Conservation (phyloP, 1,140 invertebrate genomes). For the Drosophila tristis region DNA sequence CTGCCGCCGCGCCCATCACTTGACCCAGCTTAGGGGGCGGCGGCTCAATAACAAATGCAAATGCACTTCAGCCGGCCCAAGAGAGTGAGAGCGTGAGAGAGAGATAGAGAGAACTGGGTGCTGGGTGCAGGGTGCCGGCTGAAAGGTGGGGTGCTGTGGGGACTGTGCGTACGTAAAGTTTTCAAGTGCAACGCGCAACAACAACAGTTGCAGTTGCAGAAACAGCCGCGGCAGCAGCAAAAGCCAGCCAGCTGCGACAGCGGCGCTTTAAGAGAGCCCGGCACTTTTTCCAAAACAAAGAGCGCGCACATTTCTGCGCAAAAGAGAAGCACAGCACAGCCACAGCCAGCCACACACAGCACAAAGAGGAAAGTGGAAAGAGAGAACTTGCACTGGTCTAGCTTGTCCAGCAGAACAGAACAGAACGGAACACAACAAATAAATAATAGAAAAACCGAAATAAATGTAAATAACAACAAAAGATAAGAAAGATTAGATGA, state of each 20-base stretch:
- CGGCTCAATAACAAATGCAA: constrained; percentile 48
- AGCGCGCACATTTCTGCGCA: constrained; percentile 73
- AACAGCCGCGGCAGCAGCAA: constrained; percentile 9
- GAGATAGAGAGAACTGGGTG: neutral
- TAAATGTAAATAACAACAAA: constrained; percentile 3
- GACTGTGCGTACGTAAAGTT: constrained; percentile 66
- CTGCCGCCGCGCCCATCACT: constrained; percentile 47
- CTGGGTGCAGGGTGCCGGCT: neutral
- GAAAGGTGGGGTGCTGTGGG: neutral
- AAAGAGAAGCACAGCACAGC: constrained; percentile 25
- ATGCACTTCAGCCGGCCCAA: constrained; percentile 30
- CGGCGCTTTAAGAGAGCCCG: constrained; percentile 31
- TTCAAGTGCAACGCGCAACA: constrained; percentile 74
- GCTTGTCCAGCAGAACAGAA: too few species aligned
- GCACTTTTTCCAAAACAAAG: constrained; percentile 21
- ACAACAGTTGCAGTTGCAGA: constrained; percentile 16
- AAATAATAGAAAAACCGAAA: constrained; percentile 1
- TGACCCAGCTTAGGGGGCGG: constrained; percentile 40
- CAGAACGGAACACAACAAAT: too few species aligned
- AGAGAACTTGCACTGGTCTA: neutral
- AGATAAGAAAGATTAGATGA: neutral
- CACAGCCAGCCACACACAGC: too few species aligned
- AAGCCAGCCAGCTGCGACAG: constrained; percentile 18
- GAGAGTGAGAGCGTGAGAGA: neutral
- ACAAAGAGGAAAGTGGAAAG: neutral